These are phyloP conservation scores for Conchocele bisecta DNA, from an alignment of 2,888 invertebrate species.

Conservation along the genomic window DNA sequence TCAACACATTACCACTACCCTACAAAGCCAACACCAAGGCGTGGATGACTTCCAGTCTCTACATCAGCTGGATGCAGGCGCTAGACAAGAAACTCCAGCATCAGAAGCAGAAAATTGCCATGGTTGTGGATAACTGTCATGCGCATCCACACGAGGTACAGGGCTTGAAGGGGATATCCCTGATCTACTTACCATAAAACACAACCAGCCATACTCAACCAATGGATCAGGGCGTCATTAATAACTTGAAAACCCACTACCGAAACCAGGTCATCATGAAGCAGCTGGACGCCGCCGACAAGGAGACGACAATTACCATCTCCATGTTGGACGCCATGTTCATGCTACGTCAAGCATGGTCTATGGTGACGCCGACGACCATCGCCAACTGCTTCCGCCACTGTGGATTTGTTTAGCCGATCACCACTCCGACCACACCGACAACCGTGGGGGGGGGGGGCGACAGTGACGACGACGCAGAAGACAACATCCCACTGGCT, in stretches of 20 bases:
- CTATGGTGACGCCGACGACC: background rate
- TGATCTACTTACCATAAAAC: constrained; percentile 66
- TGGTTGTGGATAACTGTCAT: constrained; percentile 62
- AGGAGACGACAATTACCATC: background rate
- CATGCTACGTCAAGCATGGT: constrained; percentile 1
- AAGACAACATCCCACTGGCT: background rate
- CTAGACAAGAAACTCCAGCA: constrained; percentile 37
- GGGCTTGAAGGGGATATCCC: constrained; percentile 34
- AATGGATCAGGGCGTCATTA: constrained; percentile 60
- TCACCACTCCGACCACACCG: background rate
- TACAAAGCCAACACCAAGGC: constrained; percentile 58
- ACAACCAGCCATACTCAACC: constrained; percentile 57
- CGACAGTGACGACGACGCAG: background rate
- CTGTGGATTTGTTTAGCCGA: too few species aligned
- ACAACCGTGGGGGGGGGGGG: too few species aligned
- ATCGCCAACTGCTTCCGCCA: constrained; percentile 7
- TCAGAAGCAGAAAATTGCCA: constrained; percentile 30
- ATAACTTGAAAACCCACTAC: constrained; percentile 37
- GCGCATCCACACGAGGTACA: constrained; percentile 55
- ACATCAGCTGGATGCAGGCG: constrained; percentile 54
- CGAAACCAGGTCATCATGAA: constrained; percentile 11
- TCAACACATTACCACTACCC: constrained; percentile 33
- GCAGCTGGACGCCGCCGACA: background rate
- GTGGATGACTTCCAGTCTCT: constrained; percentile 58
- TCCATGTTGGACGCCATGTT: constrained; percentile 2